These are phyloP conservation scores for Diaphora mendica DNA, from an alignment of 2,888 invertebrate genomes.

Conservation along the genomic window DNA sequence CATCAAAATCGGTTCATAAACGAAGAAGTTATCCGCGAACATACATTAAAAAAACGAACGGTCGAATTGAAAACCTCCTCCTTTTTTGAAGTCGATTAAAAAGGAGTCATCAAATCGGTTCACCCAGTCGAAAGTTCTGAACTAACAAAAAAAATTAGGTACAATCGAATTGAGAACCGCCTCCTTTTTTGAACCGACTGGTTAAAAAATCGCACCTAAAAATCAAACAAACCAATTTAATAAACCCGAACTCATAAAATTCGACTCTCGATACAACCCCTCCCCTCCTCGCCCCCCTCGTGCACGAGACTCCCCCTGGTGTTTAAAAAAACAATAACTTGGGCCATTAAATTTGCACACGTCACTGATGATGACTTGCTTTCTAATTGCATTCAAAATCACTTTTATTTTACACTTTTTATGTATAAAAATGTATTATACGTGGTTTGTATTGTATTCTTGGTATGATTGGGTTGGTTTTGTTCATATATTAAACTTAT, in stretches of 20 bases:
- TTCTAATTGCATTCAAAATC: conserved; percentile 79
- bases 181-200: too few species aligned
- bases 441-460: not conserved
- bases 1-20: too few species aligned
- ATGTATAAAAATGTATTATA: conserved; percentile 8
- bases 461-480: not conserved
- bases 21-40: too few species aligned
- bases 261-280: conserved; percentile 43
- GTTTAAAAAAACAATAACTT: conserved; percentile 80
- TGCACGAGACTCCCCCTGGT: conserved; percentile 25
- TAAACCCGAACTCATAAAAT: conserved; percentile 33
- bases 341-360: conserved; percentile 83
- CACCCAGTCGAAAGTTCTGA: too few species aligned
- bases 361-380: conserved; percentile 66
- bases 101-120: too few species aligned
- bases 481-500: not conserved
- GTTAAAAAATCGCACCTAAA: conserved; percentile 8
- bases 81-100: too few species aligned
- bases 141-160: too few species aligned
- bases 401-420: conserved; percentile 61
- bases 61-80: too few species aligned
- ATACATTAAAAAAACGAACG: too few species aligned
- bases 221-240: conserved; percentile 32
- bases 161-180: too few species aligned
- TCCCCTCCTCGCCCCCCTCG: conserved; percentile 15